Evolutionary conservation across 2,113 vertebrate species (phyloP).

Genomic region (Anseranas semipalmata): DNA sequence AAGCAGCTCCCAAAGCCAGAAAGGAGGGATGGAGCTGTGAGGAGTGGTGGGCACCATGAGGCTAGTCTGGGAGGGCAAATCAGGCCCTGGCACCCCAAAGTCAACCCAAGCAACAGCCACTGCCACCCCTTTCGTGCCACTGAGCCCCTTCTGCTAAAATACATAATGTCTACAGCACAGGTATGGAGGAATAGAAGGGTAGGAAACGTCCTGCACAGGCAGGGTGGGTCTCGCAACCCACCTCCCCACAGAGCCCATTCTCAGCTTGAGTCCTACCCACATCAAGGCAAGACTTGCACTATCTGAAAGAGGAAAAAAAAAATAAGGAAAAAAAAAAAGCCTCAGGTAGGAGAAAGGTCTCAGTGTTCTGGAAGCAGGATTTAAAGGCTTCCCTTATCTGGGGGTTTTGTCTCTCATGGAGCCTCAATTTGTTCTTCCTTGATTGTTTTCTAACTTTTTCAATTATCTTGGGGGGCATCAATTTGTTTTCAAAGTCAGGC

Average conservation of each 20-base stretch:
- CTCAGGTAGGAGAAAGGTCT: not conserved
- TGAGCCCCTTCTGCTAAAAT: rapidly evolving
- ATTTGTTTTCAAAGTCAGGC: conserved; percentile 53
- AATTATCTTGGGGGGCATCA: conserved; percentile 49
- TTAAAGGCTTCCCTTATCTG: not conserved
- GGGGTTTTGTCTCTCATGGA: not conserved
- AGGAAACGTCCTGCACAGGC: not conserved
- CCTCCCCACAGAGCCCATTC: not conserved
- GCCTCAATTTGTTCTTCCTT: conserved; percentile 7
- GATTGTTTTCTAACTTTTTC: conserved; percentile 42
- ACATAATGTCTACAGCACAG: rapidly evolving
- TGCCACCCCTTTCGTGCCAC: not conserved
- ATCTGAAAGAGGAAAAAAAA: not conserved
- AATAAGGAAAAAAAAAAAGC: not conserved
- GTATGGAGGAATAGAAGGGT: not conserved
- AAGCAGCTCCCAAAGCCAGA: not conserved
- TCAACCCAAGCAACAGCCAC: not conserved
- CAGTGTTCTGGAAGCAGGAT: not conserved
- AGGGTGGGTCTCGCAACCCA: not conserved
- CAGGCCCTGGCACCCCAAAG: not conserved
- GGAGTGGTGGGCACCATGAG: not conserved
- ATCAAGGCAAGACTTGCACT: not conserved
- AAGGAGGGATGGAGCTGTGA: not conserved
- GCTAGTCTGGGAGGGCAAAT: rapidly evolving
- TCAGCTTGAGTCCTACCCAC: not conserved